These are phyloP conservation scores for Pantherophis vulpinus DNA, from an alignment of 2,797 vertebrate genomes.

Conservation along the genomic window DNA sequence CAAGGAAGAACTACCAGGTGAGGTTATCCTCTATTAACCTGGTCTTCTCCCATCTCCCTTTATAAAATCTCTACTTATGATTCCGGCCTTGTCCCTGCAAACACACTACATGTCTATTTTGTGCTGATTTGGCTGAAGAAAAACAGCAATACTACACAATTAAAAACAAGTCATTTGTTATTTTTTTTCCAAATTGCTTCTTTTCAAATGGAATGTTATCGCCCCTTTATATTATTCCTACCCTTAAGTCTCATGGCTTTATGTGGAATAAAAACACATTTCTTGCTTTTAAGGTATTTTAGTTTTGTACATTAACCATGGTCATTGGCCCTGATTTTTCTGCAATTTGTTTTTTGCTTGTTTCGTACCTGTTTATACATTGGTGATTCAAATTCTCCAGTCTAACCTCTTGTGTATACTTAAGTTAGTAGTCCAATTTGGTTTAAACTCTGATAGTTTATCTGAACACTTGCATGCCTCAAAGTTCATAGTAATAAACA, in stretches of 20 bases:
- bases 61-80: background rate
- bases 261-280: conserved; percentile 24
- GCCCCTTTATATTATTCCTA: background rate
- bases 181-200: background rate
- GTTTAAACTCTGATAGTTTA: background rate
- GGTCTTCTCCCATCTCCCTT: background rate
- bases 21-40: conserved; percentile 15
- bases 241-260: background rate
- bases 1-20: background rate
- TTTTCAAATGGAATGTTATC: background rate
- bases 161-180: background rate
- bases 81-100: background rate
- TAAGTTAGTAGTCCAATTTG: background rate
- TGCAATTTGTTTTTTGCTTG: background rate
- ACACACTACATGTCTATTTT: background rate
- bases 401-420: background rate
- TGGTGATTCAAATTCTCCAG: background rate
- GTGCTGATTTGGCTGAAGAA: background rate
- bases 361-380: background rate
- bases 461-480: background rate
- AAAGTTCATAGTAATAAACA: background rate
- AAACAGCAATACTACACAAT: background rate
- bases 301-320: background rate
- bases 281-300: background rate
- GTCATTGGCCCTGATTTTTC: background rate